These are phyloP conservation scores for Dendrocincla fuliginosa DNA, from an alignment of 2,797 vertebrate species.

Conservation along the genomic window DNA sequence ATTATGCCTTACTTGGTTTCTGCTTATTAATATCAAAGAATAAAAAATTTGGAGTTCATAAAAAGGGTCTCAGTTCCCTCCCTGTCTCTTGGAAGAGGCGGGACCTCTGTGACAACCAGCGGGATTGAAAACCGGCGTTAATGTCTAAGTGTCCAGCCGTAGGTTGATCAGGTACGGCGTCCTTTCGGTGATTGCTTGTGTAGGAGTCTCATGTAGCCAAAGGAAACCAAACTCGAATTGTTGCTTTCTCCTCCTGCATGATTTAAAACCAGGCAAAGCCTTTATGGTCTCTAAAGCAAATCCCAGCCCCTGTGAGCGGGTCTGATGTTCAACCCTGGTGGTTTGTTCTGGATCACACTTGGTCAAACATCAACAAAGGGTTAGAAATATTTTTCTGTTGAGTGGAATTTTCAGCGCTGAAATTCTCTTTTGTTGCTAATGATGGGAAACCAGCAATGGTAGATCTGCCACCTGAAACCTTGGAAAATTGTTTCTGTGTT, in stretches of 20 bases:
- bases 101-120: background rate
- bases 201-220: background rate
- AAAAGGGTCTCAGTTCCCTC: background rate
- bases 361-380: background rate
- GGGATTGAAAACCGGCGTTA: background rate
- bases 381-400: constrained; percentile 40
- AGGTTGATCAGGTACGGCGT: background rate
- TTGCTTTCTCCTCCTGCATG: background rate
- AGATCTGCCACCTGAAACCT: constrained; percentile 13
- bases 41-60: background rate
- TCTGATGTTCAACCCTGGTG: background rate
- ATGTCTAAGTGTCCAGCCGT: background rate
- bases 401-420: background rate
- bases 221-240: background rate
- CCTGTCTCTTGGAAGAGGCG: background rate
- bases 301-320: background rate
- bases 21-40: background rate
- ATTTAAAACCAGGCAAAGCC: background rate
- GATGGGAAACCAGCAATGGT: background rate
- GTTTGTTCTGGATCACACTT: background rate
- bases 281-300: background rate
- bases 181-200: background rate
- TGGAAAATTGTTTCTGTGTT: background rate
- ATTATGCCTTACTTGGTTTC: background rate
- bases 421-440: background rate